Evolutionary conservation across 2,888 invertebrate genomes (phyloP).

Genomic region (Lasius fuliginosus): DNA sequence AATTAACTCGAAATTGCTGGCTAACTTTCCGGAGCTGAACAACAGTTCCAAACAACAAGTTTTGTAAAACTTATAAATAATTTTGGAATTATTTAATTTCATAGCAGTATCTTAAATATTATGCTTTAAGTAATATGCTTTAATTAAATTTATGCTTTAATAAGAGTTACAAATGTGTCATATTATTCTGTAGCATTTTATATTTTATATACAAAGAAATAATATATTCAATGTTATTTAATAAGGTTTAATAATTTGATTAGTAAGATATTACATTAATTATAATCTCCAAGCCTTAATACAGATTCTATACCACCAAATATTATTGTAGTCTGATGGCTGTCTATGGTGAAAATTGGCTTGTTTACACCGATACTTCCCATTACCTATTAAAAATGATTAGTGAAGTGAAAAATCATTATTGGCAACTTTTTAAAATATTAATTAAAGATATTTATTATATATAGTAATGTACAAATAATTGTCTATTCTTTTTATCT

Average conservation of each 20-base stretch:
- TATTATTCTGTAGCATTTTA: neutral
- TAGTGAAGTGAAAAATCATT: neutral
- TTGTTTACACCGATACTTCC: constrained; percentile 78
- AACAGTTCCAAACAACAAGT: neutral
- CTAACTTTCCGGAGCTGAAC: too few species aligned
- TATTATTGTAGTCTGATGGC: constrained; percentile 75
- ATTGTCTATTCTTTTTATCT: neutral
- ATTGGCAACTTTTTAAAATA: neutral
- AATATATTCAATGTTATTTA: neutral
- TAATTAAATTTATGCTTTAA: neutral
- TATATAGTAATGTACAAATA: neutral
- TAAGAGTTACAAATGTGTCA: neutral
- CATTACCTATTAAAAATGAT: constrained; percentile 74
- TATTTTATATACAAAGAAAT: neutral
- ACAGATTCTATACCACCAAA: constrained; percentile 83
- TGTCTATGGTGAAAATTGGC: constrained; percentile 82
- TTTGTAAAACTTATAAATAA: neutral
- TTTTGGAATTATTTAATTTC: neutral
- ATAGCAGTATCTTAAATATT: neutral
- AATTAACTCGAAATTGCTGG: too few species aligned
- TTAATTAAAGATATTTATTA: constrained; percentile 7
- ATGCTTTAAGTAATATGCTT: too few species aligned
- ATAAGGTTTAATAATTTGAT: neutral
- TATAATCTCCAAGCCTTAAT: constrained; percentile 77
- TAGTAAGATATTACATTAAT: neutral